Evolutionary conservation across 2,113 vertebrate genomes (phyloP).

Genomic region (Setophaga kirtlandii): DNA sequence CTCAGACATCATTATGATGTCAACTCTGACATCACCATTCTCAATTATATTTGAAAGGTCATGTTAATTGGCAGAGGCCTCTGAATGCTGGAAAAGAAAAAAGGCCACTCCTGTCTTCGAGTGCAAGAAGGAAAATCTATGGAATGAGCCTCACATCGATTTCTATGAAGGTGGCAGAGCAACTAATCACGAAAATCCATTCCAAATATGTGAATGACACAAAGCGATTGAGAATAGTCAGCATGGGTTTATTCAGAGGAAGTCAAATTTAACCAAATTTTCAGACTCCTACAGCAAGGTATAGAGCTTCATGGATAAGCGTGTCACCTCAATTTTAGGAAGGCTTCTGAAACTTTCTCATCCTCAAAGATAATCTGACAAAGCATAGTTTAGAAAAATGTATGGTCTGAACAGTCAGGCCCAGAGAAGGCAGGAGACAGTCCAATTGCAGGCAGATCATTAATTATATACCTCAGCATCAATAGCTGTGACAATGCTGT

Average conservation of each 20-base stretch:
- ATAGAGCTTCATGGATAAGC: neutral
- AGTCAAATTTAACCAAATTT: neutral
- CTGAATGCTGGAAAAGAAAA: neutral
- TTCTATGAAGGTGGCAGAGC: neutral
- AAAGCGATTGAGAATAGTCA: rapidly evolving
- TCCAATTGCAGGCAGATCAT: neutral
- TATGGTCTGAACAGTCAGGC: neutral
- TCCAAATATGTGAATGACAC: neutral
- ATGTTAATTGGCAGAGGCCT: neutral
- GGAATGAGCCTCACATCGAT: neutral
- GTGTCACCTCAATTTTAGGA: neutral
- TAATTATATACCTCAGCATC: neutral
- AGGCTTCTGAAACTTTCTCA: neutral
- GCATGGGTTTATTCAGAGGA: neutral
- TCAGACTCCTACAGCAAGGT: neutral
- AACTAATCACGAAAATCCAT: neutral
- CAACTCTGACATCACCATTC: neutral
- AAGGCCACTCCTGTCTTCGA: neutral
- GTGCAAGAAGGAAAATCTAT: neutral
- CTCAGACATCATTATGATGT: neutral
- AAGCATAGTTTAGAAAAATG: neutral
- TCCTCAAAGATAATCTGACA: neutral
- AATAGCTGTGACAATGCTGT: neutral
- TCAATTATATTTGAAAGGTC: neutral
- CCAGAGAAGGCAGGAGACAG: neutral